phyloP scores from a whole-genome alignment of 2,113 vertebrate genomes.

The Octodon degus region DNA sequence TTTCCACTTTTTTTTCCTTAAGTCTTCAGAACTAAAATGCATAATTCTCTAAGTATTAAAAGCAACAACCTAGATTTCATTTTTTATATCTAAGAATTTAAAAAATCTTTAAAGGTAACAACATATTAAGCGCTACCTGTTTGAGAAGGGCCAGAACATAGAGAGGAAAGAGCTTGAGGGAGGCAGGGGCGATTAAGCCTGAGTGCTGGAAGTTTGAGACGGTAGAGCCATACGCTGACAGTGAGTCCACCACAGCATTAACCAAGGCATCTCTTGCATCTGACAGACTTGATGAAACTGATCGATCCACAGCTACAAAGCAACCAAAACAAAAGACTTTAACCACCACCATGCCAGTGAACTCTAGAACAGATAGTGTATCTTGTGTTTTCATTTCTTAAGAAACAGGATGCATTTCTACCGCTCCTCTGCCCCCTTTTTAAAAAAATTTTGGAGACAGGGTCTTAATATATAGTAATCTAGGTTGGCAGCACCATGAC shows the following conservation, averaged over 20 bases:
- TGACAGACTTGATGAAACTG: constrained; percentile 92
- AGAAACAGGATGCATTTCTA: neutral
- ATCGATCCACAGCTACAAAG: constrained; percentile 94
- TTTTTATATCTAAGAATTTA: neutral
- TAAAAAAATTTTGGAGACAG: neutral
- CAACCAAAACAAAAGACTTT: neutral
- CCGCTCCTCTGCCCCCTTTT: neutral
- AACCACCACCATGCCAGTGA: neutral
- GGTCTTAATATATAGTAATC: neutral
- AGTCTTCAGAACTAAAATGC: neutral
- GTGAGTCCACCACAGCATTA: constrained; percentile 95
- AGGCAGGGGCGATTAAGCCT: constrained; percentile 89
- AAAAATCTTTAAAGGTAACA: neutral
- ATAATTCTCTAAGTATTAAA: neutral
- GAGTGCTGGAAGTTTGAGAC: constrained; percentile 93
- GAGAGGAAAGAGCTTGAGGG: constrained; percentile 94
- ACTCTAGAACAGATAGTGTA: neutral
- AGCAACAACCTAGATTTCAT: neutral
- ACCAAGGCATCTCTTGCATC: constrained; percentile 97
- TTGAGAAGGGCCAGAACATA: constrained; percentile 96
- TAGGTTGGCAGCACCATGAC: no score
- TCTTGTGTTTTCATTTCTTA: neutral
- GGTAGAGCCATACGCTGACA: constrained; percentile 91
- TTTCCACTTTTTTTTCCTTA: neutral
- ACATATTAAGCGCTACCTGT: constrained; percentile 87